phyloP scores from a whole-genome alignment of 2,113 vertebrate species.

The Hydrochoerus hydrochaeris region DNA sequence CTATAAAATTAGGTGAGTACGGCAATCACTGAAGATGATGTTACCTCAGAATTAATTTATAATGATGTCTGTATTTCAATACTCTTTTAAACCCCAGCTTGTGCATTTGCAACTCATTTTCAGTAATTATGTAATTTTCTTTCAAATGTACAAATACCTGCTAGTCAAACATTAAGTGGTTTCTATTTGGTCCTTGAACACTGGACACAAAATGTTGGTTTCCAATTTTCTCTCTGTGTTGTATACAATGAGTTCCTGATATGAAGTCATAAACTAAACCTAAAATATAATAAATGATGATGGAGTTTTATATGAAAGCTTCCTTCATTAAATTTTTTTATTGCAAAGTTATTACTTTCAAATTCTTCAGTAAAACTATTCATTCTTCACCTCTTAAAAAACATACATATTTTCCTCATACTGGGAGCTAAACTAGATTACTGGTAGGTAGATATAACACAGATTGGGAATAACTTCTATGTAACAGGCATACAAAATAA shows the following conservation, averaged over 20 bases:
- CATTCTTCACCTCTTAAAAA: constrained; percentile 29
- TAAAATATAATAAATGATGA: background rate
- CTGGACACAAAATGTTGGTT: background rate
- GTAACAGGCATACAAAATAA: background rate
- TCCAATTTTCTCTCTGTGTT: background rate
- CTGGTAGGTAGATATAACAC: background rate
- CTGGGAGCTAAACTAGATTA: background rate
- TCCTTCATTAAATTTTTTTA: constrained; percentile 29
- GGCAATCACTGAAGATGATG: background rate
- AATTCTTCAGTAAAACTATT: background rate
- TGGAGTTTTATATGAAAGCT: background rate
- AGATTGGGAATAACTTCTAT: background rate
- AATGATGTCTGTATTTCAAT: background rate
- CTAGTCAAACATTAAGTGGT: background rate
- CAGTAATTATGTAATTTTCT: constrained; percentile 4
- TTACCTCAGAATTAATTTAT: background rate
- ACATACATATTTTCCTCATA: background rate
- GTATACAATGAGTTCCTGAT: constrained; percentile 1
- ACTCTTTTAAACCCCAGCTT: background rate
- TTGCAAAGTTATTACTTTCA: background rate
- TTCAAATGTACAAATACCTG: background rate
- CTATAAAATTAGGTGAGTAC: background rate
- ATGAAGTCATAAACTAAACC: constrained; percentile 5
- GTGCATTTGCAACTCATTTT: background rate
- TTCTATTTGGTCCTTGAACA: background rate